Conservation (phyloP, 2,888 invertebrate genomes). For the Endomychus coccineus region DNA sequence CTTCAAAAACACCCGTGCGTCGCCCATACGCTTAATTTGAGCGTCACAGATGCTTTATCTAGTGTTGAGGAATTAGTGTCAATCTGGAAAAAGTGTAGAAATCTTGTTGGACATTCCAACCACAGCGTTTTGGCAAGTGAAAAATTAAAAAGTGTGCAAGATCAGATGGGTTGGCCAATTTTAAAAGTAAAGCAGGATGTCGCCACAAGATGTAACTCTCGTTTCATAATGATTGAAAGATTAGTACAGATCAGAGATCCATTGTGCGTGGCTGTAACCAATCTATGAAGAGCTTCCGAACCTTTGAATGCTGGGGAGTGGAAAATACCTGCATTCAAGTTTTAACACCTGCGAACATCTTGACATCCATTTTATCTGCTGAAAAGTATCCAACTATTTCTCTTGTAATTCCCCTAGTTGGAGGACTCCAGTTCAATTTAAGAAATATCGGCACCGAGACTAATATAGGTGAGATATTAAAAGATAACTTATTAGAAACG, state of each 20-base stretch:
- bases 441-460: conserved; percentile 9
- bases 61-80: conserved; percentile 8
- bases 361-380: conserved; percentile 15
- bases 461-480: conserved; percentile 14
- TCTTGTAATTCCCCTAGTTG: conserved; percentile 22
- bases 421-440: conserved; percentile 20
- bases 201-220: conserved; percentile 20
- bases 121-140: conserved; percentile 23
- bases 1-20: no score
- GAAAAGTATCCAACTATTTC: conserved; percentile 22
- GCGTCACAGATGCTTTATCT: conserved; percentile 3
- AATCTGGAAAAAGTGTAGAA: conserved; percentile 22
- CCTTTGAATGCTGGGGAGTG: conserved; percentile 17
- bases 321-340: conserved; percentile 15
- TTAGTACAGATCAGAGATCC: conserved; percentile 16
- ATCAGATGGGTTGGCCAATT: conserved; percentile 20
- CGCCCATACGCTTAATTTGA: conserved; percentile 1
- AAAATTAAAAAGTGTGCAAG: conserved; percentile 24
- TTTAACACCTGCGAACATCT: conserved; percentile 13
- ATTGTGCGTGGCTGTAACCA: conserved; percentile 13
- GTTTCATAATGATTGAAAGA: conserved; percentile 17
- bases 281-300: conserved; percentile 14
- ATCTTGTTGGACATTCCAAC: conserved; percentile 25
- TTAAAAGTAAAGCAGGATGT: conserved; percentile 28
- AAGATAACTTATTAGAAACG: conserved; percentile 14